A percentile compares a stretch with the other conserved stretches of the same genome.
These are phyloP conservation scores for Spinibarbus caldwelli DNA, from an alignment of 2,797 vertebrate species.

Conservation along the genomic window DNA sequence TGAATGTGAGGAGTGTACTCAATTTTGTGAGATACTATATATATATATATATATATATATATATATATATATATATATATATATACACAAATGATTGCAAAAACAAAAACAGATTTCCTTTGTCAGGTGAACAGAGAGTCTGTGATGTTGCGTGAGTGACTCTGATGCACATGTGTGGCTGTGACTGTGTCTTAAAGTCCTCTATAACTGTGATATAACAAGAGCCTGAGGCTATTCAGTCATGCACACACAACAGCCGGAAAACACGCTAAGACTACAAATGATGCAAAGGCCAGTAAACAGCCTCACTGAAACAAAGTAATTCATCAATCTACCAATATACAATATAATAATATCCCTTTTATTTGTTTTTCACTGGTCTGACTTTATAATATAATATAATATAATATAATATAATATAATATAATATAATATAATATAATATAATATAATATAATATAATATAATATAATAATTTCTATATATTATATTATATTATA, in stretches of 20 bases:
- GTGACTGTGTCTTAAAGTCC: constrained; percentile 3
- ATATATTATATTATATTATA: not conserved
- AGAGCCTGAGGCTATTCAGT: constrained; percentile 33
- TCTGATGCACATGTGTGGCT: not conserved
- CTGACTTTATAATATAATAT: not conserved
- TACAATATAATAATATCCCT: not conserved
- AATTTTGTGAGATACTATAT: no score
- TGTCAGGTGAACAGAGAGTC: no score
- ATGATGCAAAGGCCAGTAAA: constrained; percentile 4
- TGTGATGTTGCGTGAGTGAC: no score
- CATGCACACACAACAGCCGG: constrained; percentile 35
- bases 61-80: no score
- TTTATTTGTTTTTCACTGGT: not conserved
- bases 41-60: no score
- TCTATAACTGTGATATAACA: constrained; percentile 35
- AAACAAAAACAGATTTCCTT: no score
- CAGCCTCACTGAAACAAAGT: not conserved
- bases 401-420: not conserved
- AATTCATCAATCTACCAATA: not conserved
- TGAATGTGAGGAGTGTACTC: no score
- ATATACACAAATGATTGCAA: no score
- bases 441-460: not conserved
- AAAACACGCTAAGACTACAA: constrained; percentile 16
- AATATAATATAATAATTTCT: no score
- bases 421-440: not conserved